These are phyloP conservation scores for Onthophagus taurus DNA, from an alignment of 1,140 invertebrate genomes.

Conservation along the genomic window DNA sequence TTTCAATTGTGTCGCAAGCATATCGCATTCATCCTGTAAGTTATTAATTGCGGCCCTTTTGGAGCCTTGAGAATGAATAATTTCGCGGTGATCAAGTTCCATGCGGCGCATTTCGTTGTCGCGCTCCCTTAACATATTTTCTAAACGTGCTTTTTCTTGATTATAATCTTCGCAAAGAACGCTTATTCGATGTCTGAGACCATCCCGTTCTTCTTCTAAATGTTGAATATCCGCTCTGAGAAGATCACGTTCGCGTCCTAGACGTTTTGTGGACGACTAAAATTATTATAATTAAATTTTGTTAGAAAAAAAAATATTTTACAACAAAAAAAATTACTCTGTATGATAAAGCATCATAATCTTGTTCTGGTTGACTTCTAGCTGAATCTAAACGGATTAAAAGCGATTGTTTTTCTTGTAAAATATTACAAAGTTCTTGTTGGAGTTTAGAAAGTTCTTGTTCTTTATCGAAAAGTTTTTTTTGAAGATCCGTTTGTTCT, in stretches of 20 bases:
- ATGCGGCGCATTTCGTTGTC: constrained; percentile 30
- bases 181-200: constrained; percentile 43
- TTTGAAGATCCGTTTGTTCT: constrained; percentile 4
- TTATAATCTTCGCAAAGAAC: constrained; percentile 27
- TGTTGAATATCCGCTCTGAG: constrained; percentile 43
- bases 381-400: constrained; percentile 33
- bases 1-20: constrained; percentile 20
- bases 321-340: constrained; percentile 18
- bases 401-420: constrained; percentile 39
- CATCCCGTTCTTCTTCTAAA: constrained; percentile 45
- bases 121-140: constrained; percentile 19
- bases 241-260: constrained; percentile 44
- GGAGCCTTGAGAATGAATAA: constrained; percentile 24
- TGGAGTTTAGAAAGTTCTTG: constrained; percentile 36
- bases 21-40: constrained; percentile 31
- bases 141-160: constrained; percentile 7
- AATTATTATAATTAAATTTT: too few species aligned
- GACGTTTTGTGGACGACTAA: constrained; percentile 36
- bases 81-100: constrained; percentile 31
- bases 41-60: constrained; percentile 28
- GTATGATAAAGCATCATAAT: constrained; percentile 18
- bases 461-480: constrained; percentile 33
- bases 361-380: constrained; percentile 17
- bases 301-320: too few species aligned
- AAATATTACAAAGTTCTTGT: constrained; percentile 37